Evolutionary conservation across 2,113 vertebrate species (phyloP), one percentile per base, ranked within the genome.

Genomic region (Columba livia): DNA sequence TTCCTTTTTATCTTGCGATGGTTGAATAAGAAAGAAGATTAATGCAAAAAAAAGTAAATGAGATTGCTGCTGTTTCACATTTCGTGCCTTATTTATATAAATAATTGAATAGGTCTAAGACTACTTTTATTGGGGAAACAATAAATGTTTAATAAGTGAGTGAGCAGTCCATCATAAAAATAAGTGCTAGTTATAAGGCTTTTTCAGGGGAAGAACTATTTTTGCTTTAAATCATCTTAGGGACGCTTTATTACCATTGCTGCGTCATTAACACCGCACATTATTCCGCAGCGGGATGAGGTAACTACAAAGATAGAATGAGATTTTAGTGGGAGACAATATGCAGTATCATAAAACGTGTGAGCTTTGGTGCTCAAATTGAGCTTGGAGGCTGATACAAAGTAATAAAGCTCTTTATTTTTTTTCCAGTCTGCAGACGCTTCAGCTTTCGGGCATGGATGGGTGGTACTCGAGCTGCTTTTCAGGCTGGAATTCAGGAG

Each of bases 121-220:
- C 8, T 64, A 79, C 83, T 94, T 97, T 92, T 95, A 93, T 96
- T 86, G 60, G 86, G 88, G 79, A 96, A 73, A 69, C 72, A 97
- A 90, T 96, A 79, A 97, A 94, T 81, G 94, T 96, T 97, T 97
- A 89, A 93, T 97, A 88, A 96, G 88, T 32, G 94, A 95, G 95
- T 54, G 56, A 94, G 60, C 88, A 48, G 53, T 69, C 80, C 60
- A 60, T 96, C 66, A 95, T 84, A 94, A 86, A 92, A 36, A 83
- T 25, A 69, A 91, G 74, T 48, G 89, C 90, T 28, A 64, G 58
- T 93, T n/a, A 32, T 58, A 75, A 93, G 72, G 56, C 7, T 83
- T 80, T 34, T 79, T 56, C 24, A 25, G 20, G 16, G 77, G 73
- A 51, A 32, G 79, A 73, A 11, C 42, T 90, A 58, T 65, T 96